Percentiles rank a stretch among this genome's conserved stretches.
phyloP scores from a whole-genome alignment of 2,113 vertebrate genomes.

The Cacatua alba region DNA sequence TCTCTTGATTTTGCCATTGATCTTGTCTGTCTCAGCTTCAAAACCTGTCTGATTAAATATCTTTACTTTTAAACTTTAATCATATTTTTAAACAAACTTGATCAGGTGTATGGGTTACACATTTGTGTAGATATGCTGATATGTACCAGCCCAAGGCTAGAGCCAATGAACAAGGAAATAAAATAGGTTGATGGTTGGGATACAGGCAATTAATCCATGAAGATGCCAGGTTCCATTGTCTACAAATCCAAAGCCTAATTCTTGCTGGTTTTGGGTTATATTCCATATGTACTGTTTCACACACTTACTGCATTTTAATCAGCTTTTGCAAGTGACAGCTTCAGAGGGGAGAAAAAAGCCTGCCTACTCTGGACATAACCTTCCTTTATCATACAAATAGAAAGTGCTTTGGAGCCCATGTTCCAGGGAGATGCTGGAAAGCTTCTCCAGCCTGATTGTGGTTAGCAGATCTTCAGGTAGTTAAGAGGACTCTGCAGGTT shows the following conservation, averaged over 20 bases:
- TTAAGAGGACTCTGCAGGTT: neutral
- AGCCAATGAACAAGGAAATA: neutral
- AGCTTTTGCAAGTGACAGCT: neutral
- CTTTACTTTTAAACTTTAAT: neutral
- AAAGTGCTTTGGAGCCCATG: neutral
- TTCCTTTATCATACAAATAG: neutral
- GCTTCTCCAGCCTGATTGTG: neutral
- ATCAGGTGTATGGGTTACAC: neutral
- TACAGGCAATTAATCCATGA: neutral
- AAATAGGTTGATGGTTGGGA: neutral
- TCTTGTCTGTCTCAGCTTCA: neutral
- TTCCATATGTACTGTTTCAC: neutral
- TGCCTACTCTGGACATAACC: neutral
- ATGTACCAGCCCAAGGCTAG: neutral
- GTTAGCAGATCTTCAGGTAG: neutral
- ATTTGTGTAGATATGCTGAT: neutral
- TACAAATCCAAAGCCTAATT: neutral
- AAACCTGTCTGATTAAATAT: neutral
- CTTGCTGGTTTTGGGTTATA: neutral
- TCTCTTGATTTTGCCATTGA: neutral
- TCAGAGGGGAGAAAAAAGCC: neutral
- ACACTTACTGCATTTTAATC: neutral
- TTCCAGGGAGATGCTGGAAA: neutral
- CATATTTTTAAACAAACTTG: neutral
- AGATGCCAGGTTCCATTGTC: neutral